Evolutionary conservation across 2,888 invertebrate genomes (phyloP).

Genomic region (Phengaris alcon): DNA sequence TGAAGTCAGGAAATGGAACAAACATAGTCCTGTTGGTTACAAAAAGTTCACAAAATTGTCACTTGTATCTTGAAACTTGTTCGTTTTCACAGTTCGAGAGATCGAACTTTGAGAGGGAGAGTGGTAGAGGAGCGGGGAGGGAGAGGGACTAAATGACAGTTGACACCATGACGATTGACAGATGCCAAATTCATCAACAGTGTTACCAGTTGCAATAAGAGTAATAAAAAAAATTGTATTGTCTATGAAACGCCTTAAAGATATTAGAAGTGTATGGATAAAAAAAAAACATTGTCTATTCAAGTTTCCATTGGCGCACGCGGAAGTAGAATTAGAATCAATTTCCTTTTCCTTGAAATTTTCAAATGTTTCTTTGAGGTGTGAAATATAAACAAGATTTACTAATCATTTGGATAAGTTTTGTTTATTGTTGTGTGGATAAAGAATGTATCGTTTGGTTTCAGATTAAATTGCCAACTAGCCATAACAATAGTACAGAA

Average conservation of each 20-base stretch:
- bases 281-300: conserved; percentile 18
- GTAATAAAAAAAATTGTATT: background rate
- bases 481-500: background rate
- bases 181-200: background rate
- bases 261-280: background rate
- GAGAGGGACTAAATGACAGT: background rate
- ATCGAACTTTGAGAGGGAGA: background rate
- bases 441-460: background rate
- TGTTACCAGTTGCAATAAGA: background rate
- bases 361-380: conserved; percentile 48
- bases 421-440: background rate
- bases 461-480: conserved; percentile 17
- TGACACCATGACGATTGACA: background rate
- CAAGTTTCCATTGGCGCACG: conserved; percentile 52
- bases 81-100: background rate
- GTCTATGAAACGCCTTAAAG: background rate
- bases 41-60: conserved; percentile 9
- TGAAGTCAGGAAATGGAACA: background rate
- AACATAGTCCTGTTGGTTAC: background rate
- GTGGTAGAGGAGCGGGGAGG: background rate
- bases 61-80: background rate
- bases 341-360: conserved; percentile 70
- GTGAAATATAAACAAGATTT: conserved; percentile 33
- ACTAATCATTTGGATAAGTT: background rate
- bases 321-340: conserved; percentile 61